A percentile compares a stretch with the other conserved stretches of the same genome.
Evolutionary conservation across 1,140 invertebrate genomes (phyloP).

Genomic region (Hetaerina americana): DNA sequence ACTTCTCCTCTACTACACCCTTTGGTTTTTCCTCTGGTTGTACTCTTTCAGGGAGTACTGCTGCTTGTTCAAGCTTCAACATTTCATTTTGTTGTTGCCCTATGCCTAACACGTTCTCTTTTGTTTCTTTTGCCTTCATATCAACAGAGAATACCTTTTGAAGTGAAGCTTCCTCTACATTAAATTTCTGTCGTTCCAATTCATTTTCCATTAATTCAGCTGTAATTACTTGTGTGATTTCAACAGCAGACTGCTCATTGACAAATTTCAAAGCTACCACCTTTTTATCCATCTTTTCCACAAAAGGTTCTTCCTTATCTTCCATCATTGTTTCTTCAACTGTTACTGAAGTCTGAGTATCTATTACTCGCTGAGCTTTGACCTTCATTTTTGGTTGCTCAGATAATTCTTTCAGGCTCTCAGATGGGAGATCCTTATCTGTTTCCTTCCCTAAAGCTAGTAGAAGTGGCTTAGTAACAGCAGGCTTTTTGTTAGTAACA

Average conservation of each 20-base stretch:
- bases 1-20: not conserved
- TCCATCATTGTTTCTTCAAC: not conserved
- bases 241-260: constrained; percentile 5
- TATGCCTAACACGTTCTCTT: not conserved
- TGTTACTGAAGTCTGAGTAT: not conserved
- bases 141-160: not conserved
- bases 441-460: not conserved
- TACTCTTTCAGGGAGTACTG: not conserved
- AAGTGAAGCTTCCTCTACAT: not conserved
- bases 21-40: not conserved
- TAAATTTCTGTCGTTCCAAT: not conserved
- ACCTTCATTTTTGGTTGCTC: not conserved
- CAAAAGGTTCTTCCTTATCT: constrained; percentile 13
- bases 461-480: not conserved
- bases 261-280: constrained; percentile 22
- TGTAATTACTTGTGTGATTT: constrained; percentile 16
- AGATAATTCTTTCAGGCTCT: not conserved
- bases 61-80: not conserved
- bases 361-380: not conserved
- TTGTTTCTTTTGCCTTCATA: not conserved
- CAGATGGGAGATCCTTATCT: not conserved
- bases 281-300: constrained; percentile 15
- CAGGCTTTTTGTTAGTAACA: not conserved
- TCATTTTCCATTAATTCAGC: constrained; percentile 2
- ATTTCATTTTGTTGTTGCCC: not conserved